Evolutionary conservation across 2,113 vertebrate species (phyloP), one percentile per base, ranked within the genome.

Genomic region (Puntigrus tetrazona): DNA sequence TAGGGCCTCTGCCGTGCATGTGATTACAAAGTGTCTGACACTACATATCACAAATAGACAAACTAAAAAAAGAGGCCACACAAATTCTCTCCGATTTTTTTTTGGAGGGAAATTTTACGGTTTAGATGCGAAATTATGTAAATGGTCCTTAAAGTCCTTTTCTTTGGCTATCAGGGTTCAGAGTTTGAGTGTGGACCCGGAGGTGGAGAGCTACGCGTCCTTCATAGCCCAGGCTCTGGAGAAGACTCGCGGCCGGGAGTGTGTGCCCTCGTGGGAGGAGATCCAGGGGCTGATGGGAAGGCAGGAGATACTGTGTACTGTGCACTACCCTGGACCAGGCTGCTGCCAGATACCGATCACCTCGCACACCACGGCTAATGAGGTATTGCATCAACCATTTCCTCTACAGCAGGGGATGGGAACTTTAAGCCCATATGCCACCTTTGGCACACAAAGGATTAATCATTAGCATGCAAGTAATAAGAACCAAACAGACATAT

Each of bases 251-350:
- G 94, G 96, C 76, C 92, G 97, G 13, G 95, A 98, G 90, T 94
- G 94, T 0, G 97, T 99, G 84, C 98, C 97, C 1, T 99, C 97
- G 0, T 94, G 97, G 92, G 97, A 97, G 16, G 98, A 99, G 94
- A 97, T 99, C 92, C 94, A 96, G 50, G 95, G 95, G 79, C 92
- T 99, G 90, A 96, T 97, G 92, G 94, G 87, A 73, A 89, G 96
- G 52, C 96, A 97, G 88, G 96, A 97, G 91, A 94, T 98, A 93
- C 82, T 95, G 84, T 97, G 96, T 89, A 96, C 94, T 0, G 95
- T 97, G 83, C 95, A 97, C 91, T 97, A 97, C 88, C 96, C 97
- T 0, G 97, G 97, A 6, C 94, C 95, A 0, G 94, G 96, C 0
- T 93, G 95, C 89, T 97, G 97, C 90, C 94, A 94, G 0, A 94